Conservation (phyloP, 2,888 invertebrate genomes). For the Polyploca ridens region DNA sequence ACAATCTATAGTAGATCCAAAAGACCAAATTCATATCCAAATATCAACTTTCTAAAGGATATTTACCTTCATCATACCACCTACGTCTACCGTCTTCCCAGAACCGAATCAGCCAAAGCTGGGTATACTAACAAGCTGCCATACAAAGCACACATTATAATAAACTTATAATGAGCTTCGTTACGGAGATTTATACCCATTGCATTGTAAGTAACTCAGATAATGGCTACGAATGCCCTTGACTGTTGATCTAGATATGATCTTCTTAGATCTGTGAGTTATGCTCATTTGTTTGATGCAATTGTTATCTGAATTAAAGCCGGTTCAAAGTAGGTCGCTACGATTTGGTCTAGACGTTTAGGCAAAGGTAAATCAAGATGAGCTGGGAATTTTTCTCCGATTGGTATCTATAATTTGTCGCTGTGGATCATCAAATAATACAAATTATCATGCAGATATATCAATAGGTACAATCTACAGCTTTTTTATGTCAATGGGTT, state of each 20-base stretch:
- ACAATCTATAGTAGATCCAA: too few relatives aligned
- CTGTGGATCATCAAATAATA: too few relatives aligned
- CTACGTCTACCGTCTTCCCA: background rate
- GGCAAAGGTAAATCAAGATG: background rate
- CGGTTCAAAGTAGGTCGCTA: background rate
- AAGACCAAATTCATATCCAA: too few relatives aligned
- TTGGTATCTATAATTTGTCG: background rate
- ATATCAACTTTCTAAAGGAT: background rate
- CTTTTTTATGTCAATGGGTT: too few relatives aligned
- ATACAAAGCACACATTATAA: background rate
- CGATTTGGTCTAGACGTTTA: background rate
- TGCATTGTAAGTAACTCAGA: background rate
- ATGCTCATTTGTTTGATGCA: constrained; percentile 1
- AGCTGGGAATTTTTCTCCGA: background rate
- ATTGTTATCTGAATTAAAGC: background rate
- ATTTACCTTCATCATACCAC: background rate
- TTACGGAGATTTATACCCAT: background rate
- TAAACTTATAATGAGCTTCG: constrained; percentile 6
- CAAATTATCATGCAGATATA: too few relatives aligned
- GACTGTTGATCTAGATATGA: constrained; percentile 7
- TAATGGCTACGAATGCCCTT: background rate
- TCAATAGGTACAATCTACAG: too few relatives aligned
- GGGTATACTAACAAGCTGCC: background rate
- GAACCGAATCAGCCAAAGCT: background rate
- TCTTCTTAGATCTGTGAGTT: constrained; percentile 1